Evolutionary conservation across 2,888 invertebrate species (phyloP).

Genomic region (Diarsia dahlii): DNA sequence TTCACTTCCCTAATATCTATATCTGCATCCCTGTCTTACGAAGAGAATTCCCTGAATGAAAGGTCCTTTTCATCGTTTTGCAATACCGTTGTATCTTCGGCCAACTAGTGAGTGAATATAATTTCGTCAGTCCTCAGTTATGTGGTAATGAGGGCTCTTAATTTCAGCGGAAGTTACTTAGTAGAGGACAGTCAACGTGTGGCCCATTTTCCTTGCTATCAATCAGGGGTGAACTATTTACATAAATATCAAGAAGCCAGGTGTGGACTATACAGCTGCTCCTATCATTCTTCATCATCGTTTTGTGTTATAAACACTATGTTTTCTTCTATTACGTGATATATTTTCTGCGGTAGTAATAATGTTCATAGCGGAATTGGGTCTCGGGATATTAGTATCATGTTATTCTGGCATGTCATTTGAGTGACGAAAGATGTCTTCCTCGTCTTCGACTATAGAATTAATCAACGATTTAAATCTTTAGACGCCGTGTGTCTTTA

Average conservation of each 20-base stretch:
- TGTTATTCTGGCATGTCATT: conserved; percentile 18
- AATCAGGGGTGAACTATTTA: conserved; percentile 61
- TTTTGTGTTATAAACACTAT: conserved; percentile 47
- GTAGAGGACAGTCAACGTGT: conserved; percentile 54
- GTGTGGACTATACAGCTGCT: conserved; percentile 53
- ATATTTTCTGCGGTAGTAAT: conserved; percentile 11
- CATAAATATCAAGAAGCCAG: conserved; percentile 58
- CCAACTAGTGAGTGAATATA: conserved; percentile 86
- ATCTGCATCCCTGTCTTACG: conserved; percentile 73
- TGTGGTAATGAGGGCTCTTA: conserved; percentile 77
- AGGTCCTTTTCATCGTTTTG: conserved; percentile 86
- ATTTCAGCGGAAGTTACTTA: conserved; percentile 67
- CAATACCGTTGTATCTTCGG: conserved; percentile 83
- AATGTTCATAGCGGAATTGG: conserved; percentile 18
- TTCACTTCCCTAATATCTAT: conserved; percentile 63
- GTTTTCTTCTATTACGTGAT: conserved; percentile 37
- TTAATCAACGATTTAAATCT: background rate
- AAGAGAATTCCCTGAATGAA: conserved; percentile 89
- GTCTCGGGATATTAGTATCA: conserved; percentile 14
- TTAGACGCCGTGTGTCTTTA: conserved; percentile 3
- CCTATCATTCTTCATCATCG: conserved; percentile 41
- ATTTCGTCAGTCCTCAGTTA: conserved; percentile 81
- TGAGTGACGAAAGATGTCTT: conserved; percentile 39
- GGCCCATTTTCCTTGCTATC: conserved; percentile 65
- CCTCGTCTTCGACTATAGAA: conserved; percentile 11